Evolutionary conservation across 2,797 vertebrate species (phyloP).

Genomic region (Morelia viridis): DNA sequence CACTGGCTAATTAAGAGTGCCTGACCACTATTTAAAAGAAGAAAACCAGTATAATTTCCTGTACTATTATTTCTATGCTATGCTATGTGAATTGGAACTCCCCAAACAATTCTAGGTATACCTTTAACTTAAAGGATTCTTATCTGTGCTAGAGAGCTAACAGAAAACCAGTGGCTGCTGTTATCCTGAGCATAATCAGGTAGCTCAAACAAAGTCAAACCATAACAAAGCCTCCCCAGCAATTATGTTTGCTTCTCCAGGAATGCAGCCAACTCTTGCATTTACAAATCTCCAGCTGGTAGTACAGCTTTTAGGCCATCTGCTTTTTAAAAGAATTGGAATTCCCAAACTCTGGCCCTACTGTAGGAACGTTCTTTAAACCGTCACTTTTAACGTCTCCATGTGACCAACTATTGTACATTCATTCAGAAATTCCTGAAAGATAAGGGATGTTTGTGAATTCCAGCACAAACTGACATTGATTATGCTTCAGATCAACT

Average conservation of each 20-base stretch:
- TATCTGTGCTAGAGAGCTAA: not conserved
- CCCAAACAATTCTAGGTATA: not conserved
- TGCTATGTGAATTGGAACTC: not conserved
- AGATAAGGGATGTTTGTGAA: not conserved
- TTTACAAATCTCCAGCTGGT: conserved; percentile 1
- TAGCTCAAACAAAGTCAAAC: not conserved
- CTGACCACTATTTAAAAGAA: not conserved
- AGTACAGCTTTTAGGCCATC: not conserved
- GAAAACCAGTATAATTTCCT: not conserved
- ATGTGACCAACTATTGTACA: not conserved
- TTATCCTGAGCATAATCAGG: not conserved
- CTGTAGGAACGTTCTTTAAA: not conserved
- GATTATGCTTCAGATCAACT: not conserved
- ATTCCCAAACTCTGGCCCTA: not conserved
- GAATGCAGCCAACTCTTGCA: not conserved
- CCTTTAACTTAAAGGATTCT: not conserved
- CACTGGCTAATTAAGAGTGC: not conserved
- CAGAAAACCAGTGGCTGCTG: not conserved
- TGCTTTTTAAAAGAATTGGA: not conserved
- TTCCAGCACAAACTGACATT: not conserved
- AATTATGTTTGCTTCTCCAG: not conserved
- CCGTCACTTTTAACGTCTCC: not conserved
- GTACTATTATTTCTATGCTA: not conserved
- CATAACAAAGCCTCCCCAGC: not conserved
- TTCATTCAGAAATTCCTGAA: not conserved